Percentiles rank a stretch among this genome's conserved stretches.
phyloP scores from a whole-genome alignment of 2,113 vertebrate species.

The Microtus pennsylvanicus region DNA sequence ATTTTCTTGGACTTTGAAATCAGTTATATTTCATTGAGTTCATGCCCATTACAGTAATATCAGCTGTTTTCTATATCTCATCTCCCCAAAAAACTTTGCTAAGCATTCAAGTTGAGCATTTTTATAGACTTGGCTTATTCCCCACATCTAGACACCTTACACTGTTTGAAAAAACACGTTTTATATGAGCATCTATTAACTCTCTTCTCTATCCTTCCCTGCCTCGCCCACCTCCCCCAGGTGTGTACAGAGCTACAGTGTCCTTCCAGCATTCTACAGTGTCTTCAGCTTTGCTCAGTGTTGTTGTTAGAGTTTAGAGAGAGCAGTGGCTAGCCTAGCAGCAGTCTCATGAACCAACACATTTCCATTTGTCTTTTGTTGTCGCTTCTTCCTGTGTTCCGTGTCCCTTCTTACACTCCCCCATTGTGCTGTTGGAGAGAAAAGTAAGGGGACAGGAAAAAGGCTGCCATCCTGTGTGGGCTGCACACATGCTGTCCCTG shows the following conservation, averaged over 20 bases:
- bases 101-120: background rate
- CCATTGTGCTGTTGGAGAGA: background rate
- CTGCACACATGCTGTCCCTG: background rate
- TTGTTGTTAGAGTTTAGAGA: slow-evolving; percentile 19
- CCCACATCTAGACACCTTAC: background rate
- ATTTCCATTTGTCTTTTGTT: background rate
- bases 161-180: background rate
- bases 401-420: background rate
- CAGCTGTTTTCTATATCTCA: slow-evolving; percentile 14
- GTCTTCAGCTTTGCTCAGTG: background rate
- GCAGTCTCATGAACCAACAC: background rate
- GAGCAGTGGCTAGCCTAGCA: background rate
- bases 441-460: too few species aligned
- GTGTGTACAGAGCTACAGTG: background rate
- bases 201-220: background rate
- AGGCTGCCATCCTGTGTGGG: background rate
- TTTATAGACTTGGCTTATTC: background rate
- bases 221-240: background rate
- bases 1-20: slow-evolving; percentile 1
- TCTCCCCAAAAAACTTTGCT: background rate
- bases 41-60: background rate
- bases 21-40: background rate
- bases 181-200: background rate
- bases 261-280: background rate
- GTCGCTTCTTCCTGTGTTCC: background rate